Conservation (phyloP, 53 echinoderm and acorn worm species). For the Zoroaster sp. region DNA sequence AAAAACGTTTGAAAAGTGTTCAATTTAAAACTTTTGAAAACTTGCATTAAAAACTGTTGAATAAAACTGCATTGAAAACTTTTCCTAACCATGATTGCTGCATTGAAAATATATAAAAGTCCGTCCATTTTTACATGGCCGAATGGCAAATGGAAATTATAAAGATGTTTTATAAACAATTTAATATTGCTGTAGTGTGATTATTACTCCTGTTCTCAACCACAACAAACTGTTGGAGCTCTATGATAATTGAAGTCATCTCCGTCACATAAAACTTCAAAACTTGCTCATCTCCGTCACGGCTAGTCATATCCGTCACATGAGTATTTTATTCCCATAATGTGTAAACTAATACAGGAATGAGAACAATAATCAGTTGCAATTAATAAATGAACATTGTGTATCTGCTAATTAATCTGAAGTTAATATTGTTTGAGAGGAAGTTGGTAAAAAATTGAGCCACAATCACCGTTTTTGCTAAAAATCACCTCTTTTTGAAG, state of each 20-base stretch:
- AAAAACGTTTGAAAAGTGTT: no score
- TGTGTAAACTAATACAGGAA: not conserved
- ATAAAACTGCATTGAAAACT: no score
- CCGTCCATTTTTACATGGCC: no score
- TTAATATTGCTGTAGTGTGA: not conserved
- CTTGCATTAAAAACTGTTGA: no score
- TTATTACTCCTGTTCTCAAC: not conserved
- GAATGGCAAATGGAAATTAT: no score
- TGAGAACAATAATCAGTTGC: not conserved
- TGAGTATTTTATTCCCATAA: not conserved
- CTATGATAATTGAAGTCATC: not conserved
- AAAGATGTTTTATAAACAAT: no score
- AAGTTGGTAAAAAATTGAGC: not conserved
- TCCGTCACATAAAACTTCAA: not conserved
- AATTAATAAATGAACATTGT: not conserved
- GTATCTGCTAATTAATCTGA: not conserved
- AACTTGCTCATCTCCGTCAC: conserved; percentile 1
- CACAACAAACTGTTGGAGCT: not conserved
- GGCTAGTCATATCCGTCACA: not conserved
- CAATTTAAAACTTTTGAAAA: no score
- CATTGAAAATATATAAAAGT: no score
- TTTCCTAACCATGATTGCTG: no score
- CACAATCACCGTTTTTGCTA: not conserved
- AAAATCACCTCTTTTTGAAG: not conserved
- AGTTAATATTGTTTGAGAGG: not conserved